Evolutionary conservation across 2,797 vertebrate genomes (phyloP).

Genomic region (Scyliorhinus canicula): DNA sequence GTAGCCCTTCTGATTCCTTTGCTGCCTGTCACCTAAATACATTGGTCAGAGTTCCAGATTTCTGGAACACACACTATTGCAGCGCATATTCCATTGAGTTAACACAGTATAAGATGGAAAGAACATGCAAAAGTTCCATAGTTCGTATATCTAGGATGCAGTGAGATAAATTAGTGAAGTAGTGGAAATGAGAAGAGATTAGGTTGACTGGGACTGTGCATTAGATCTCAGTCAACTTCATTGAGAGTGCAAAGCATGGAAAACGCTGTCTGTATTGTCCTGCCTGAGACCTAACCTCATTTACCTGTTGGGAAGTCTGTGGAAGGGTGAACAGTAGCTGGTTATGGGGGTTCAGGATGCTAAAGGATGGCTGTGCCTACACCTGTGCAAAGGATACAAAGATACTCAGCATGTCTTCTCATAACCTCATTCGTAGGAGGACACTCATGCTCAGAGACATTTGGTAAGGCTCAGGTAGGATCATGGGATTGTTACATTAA

Average conservation of each 20-base stretch:
- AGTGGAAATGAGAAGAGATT: neutral
- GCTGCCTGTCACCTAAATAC: conserved; percentile 13
- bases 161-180: neutral
- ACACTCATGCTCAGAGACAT: conserved; percentile 10
- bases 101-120: neutral
- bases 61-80: neutral
- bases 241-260: neutral
- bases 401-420: conserved; percentile 33
- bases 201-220: neutral
- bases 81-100: neutral
- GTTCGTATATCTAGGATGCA: neutral
- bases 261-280: neutral
- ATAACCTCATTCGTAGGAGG: conserved; percentile 12
- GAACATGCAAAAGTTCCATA: conserved; percentile 17
- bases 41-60: conserved; percentile 6
- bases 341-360: neutral
- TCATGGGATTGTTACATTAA: neutral
- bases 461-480: conserved; percentile 17
- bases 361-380: neutral
- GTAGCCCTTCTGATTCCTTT: conserved; percentile 29
- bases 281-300: neutral
- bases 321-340: neutral
- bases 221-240: neutral
- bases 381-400: neutral
- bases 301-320: neutral